A percentile compares a stretch with the other conserved stretches of the same genome.
phyloP scores from a whole-genome alignment of 2,113 vertebrate species.

The Hydropotes inermis region DNA sequence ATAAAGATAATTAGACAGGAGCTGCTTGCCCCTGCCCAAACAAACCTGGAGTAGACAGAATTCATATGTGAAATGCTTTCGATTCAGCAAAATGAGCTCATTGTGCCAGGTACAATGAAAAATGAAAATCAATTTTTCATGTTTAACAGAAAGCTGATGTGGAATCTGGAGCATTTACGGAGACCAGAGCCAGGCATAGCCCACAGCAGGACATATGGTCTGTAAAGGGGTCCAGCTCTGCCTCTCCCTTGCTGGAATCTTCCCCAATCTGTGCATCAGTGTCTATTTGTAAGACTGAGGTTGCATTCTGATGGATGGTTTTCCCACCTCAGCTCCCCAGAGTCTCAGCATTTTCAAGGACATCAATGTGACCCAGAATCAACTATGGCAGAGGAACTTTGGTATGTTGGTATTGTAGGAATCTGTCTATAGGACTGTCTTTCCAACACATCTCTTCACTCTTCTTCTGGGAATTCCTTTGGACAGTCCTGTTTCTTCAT shows the following conservation, averaged over 20 bases:
- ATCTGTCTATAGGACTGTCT: background rate
- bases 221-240: background rate
- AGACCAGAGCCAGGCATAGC: background rate
- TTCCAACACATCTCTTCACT: background rate
- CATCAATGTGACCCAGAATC: background rate
- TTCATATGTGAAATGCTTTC: background rate
- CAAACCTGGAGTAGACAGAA: background rate
- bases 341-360: background rate
- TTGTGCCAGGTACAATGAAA: fast-evolving
- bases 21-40: background rate
- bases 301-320: background rate
- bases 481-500: background rate
- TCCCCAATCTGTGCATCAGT: background rate
- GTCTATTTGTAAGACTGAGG: background rate
- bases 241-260: background rate
- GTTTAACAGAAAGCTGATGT: fast-evolving
- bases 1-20: background rate
- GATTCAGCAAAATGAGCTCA: fast-evolving
- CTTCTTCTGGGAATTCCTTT: background rate
- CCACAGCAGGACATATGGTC: background rate
- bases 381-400: background rate
- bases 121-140: too few species aligned
- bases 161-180: fast-evolving
- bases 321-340: background rate
- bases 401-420: background rate